These are phyloP conservation scores for Gibbula magus DNA, from an alignment of 2,888 invertebrate species.

Conservation along the genomic window DNA sequence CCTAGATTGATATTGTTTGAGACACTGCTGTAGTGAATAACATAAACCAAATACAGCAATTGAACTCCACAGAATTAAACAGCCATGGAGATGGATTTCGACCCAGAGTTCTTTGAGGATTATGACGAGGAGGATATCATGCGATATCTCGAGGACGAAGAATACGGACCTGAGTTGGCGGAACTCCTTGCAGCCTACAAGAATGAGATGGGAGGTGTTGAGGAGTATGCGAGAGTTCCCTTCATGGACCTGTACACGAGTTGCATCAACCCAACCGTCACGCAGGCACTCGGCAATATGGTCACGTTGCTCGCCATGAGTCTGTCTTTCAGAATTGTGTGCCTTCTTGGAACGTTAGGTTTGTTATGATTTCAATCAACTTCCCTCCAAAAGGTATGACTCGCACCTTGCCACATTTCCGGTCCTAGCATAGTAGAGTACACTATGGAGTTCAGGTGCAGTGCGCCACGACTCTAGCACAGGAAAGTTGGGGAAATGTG, in stretches of 20 bases:
- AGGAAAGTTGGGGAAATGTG: no score
- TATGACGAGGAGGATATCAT: constrained; percentile 34
- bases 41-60: no score
- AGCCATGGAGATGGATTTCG: constrained; percentile 5
- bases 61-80: no score
- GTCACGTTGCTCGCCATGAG: constrained; percentile 66
- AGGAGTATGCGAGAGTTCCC: constrained; percentile 50
- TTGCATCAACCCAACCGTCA: constrained; percentile 67
- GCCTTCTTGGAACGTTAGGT: constrained; percentile 58
- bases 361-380: constrained; percentile 24
- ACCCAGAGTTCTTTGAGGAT: constrained; percentile 8
- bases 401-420: no score
- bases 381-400: no score
- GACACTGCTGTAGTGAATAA: no score
- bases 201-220: constrained; percentile 37
- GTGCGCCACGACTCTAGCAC: no score
- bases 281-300: constrained; percentile 65
- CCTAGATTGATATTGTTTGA: no score
- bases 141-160: constrained; percentile 35
- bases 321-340: constrained; percentile 61
- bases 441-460: no score
- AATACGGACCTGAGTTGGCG: constrained; percentile 43
- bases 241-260: constrained; percentile 57
- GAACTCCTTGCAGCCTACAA: constrained; percentile 41
- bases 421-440: no score